These are phyloP conservation scores for Galago senegalensis DNA, from an alignment of 2,797 vertebrate species.

Conservation along the genomic window DNA sequence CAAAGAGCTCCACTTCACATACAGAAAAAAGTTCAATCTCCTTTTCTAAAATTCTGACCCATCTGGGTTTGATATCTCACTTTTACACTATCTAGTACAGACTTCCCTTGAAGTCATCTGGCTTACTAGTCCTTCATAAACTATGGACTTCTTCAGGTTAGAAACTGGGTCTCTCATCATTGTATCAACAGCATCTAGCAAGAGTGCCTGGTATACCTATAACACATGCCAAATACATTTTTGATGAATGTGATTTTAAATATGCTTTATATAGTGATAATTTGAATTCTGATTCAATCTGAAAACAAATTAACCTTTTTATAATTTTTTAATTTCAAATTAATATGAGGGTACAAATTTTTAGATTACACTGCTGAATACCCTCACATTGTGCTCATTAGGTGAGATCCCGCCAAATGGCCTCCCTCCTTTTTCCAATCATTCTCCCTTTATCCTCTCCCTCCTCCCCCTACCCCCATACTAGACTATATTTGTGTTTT, in stretches of 20 bases:
- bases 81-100: constrained; percentile 15
- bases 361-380: too few relatives aligned
- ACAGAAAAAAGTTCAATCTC: constrained; percentile 16
- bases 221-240: constrained; percentile 52
- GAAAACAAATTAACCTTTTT: constrained; percentile 65
- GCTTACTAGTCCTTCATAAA: constrained; percentile 36
- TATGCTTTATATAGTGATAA: constrained; percentile 28
- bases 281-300: constrained; percentile 65
- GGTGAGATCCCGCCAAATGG: too few relatives aligned
- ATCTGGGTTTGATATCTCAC: constrained; percentile 21
- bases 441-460: too few relatives aligned
- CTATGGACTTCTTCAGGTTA: constrained; percentile 56
- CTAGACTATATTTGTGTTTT: too few relatives aligned
- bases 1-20: constrained; percentile 20
- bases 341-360: too few relatives aligned
- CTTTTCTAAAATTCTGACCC: constrained; percentile 1
- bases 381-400: too few relatives aligned
- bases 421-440: too few relatives aligned
- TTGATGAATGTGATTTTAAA: constrained; percentile 46
- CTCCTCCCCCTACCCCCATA: too few relatives aligned
- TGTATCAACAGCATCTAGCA: constrained; percentile 13
- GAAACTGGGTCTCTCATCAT: constrained; percentile 29
- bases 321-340: too few relatives aligned
- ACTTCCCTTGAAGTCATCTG: constrained; percentile 23
- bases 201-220: neutral